Conservation (phyloP, 2,113 vertebrate genomes). For the Megaleporinus macrocephalus region DNA sequence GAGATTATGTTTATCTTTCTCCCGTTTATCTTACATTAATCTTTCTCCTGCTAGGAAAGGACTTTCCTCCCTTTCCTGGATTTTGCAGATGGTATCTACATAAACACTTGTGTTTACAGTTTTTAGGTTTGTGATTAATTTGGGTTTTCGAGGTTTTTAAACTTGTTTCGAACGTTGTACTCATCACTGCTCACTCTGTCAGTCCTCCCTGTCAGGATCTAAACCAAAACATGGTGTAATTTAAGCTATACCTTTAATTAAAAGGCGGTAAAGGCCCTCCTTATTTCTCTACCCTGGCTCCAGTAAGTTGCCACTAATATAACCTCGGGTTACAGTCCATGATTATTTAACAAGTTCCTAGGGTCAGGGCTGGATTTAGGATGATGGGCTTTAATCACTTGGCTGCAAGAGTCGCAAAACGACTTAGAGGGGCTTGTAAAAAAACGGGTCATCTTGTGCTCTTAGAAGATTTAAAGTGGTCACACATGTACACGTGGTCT, state of each 20-base stretch:
- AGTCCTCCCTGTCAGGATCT: background rate
- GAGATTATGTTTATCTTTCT: background rate
- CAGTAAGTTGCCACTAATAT: background rate
- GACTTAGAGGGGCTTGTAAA: background rate
- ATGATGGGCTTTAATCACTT: background rate
- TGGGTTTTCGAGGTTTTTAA: background rate
- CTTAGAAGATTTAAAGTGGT: background rate
- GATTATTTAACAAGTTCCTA: background rate
- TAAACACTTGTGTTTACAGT: background rate
- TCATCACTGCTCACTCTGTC: background rate
- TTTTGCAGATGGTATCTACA: conserved; percentile 16
- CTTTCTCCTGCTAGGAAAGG: background rate
- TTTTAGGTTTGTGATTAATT: background rate
- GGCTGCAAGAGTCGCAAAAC: background rate
- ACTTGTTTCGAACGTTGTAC: background rate
- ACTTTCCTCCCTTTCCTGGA: background rate
- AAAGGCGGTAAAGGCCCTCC: background rate
- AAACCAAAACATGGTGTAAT: background rate
- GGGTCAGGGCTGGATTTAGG: background rate
- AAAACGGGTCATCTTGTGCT: background rate
- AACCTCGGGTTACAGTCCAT: background rate
- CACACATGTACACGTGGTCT: background rate
- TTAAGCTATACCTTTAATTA: background rate
- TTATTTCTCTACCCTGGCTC: background rate
- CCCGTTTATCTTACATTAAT: background rate